phyloP scores from a whole-genome alignment of 2,888 invertebrate genomes.

The Netelia melanura region DNA sequence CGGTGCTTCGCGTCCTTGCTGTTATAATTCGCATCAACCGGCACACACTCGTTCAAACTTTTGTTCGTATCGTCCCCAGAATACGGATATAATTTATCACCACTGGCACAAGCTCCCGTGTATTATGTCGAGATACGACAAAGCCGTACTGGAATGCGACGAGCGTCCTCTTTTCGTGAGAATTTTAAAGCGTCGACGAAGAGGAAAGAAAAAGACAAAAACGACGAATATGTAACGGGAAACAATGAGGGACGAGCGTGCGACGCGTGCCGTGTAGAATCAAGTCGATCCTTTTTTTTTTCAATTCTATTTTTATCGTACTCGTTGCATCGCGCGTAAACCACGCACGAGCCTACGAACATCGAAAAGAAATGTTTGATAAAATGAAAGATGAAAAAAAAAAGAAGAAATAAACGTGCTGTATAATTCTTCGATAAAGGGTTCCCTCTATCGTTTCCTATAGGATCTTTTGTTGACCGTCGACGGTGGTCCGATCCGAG shows the following conservation, averaged over 20 bases:
- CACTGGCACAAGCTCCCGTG: background rate
- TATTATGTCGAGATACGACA: conserved; percentile 38
- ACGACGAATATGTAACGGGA: background rate
- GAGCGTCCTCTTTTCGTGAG: conserved; percentile 35
- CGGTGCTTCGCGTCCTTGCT: conserved; percentile 19
- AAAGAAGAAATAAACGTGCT: conserved; percentile 11
- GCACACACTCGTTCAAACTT: conserved; percentile 16
- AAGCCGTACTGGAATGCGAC: conserved; percentile 59
- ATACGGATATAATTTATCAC: conserved; percentile 48
- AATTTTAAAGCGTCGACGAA: conserved; percentile 14
- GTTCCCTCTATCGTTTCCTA: conserved; percentile 24
- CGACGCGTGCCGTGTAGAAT: conserved; percentile 10
- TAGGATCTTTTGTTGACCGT: conserved; percentile 54
- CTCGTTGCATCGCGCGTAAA: background rate
- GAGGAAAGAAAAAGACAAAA: background rate
- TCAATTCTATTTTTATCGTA: background rate
- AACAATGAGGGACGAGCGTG: background rate
- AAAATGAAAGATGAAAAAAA: background rate
- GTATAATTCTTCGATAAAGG: conserved; percentile 60
- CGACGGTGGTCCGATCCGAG: conserved; percentile 62
- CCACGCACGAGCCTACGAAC: conserved; percentile 13
- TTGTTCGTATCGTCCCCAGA: conserved; percentile 9
- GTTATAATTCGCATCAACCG: conserved; percentile 33
- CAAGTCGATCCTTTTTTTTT: background rate
- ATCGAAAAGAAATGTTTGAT: conserved; percentile 12